Evolutionary conservation across 2,797 vertebrate species (phyloP).

Genomic region (Nasua narica): DNA sequence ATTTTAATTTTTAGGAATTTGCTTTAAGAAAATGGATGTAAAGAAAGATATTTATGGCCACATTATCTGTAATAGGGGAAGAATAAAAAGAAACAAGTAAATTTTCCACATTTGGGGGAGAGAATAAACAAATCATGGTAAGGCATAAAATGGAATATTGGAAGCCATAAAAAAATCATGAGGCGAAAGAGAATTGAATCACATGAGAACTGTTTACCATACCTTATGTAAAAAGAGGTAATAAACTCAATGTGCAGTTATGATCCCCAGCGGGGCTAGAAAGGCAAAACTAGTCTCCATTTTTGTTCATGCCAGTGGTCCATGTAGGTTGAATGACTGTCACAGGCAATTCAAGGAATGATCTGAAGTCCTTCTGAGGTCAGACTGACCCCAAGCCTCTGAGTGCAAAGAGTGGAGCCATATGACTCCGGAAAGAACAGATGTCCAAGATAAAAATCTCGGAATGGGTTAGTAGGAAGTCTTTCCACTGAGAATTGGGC

Average conservation of each 20-base stretch:
- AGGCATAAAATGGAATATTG: not conserved
- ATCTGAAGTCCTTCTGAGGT: not conserved
- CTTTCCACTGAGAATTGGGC: not conserved
- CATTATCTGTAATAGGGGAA: not conserved
- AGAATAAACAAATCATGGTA: not conserved
- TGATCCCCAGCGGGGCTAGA: not conserved
- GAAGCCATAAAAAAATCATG: not conserved
- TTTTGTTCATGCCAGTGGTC: not conserved
- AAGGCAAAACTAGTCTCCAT: not conserved
- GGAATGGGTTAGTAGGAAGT: not conserved
- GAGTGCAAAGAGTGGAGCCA: not conserved
- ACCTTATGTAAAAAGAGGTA: not conserved
- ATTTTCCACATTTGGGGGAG: not conserved
- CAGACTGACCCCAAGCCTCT: not conserved
- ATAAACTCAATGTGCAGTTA: not conserved
- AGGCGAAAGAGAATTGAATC: not conserved
- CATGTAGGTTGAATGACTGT: not conserved
- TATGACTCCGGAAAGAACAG: accelerated
- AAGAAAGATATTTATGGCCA: not conserved
- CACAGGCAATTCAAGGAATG: not conserved
- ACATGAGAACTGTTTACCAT: not conserved
- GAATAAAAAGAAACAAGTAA: not conserved
- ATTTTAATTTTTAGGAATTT: not conserved
- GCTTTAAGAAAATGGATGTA: not conserved
- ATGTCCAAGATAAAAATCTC: not conserved